A percentile compares a stretch with the other conserved stretches of the same genome.
Evolutionary conservation across 2,797 vertebrate genomes (phyloP).

Genomic region (Argentina silus): DNA sequence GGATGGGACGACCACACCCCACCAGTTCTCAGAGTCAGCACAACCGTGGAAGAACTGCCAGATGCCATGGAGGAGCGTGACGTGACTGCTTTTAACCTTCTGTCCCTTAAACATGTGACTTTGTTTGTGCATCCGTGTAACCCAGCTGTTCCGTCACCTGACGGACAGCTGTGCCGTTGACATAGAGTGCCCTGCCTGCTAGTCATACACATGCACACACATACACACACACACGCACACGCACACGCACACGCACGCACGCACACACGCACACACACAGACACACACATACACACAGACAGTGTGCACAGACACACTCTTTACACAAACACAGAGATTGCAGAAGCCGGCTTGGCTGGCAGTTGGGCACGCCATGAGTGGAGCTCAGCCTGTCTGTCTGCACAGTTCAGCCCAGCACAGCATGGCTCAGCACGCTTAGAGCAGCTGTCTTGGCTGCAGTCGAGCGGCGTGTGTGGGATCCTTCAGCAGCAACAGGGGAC

Average conservation of each 20-base stretch:
- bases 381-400: background rate
- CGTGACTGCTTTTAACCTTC: too few species aligned
- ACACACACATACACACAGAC: background rate
- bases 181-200: too few species aligned
- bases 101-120: too few species aligned
- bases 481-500: slow-evolving; percentile 52
- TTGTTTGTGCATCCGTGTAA: too few species aligned
- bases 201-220: background rate
- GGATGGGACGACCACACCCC: too few species aligned
- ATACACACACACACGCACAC: background rate
- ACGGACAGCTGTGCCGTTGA: too few species aligned
- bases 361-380: background rate
- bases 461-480: slow-evolving; percentile 51
- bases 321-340: background rate
- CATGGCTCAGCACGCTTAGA: background rate
- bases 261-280: background rate
- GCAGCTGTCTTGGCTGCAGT: background rate
- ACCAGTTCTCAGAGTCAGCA: too few species aligned
- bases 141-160: too few species aligned
- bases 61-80: too few species aligned
- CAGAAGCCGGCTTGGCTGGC: background rate
- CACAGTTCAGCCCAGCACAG: background rate
- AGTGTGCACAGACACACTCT: background rate
- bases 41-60: too few species aligned
- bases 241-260: background rate